These are phyloP conservation scores for Neuroscelio doddi DNA, from an alignment of 2,888 invertebrate species.

Conservation along the genomic window DNA sequence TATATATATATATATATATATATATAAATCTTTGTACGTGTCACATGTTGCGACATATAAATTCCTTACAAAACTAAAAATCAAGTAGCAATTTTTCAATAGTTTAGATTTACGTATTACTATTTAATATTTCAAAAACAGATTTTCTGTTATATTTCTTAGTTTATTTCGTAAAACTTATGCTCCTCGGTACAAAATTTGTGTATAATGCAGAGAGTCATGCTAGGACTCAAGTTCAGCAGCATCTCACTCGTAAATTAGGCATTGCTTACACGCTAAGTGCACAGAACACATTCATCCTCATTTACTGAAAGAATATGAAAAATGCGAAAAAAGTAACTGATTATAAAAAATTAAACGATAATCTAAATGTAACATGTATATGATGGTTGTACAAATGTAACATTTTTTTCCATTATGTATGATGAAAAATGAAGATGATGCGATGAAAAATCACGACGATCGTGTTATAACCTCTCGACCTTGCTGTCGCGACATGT, in stretches of 20 bases:
- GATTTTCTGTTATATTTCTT: neutral
- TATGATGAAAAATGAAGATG: slow-evolving; percentile 61
- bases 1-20: no score
- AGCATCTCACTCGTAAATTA: slow-evolving; percentile 62
- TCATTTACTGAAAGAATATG: slow-evolving; percentile 42
- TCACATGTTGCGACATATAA: slow-evolving; percentile 8
- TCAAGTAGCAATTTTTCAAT: slow-evolving; percentile 1
- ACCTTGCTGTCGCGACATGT: slow-evolving; percentile 29
- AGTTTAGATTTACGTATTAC: neutral
- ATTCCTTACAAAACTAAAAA: slow-evolving; percentile 5
- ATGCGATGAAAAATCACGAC: slow-evolving; percentile 54
- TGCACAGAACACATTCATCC: slow-evolving; percentile 41
- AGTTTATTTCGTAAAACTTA: no score
- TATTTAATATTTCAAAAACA: neutral
- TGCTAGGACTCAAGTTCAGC: slow-evolving; percentile 57
- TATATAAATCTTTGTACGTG: slow-evolving; percentile 8
- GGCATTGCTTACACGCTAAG: slow-evolving; percentile 52
- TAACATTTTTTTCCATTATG: slow-evolving; percentile 73
- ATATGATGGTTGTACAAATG: slow-evolving; percentile 74
- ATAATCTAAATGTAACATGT: slow-evolving; percentile 72
- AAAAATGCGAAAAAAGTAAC: slow-evolving; percentile 51
- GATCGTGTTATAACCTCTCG: slow-evolving; percentile 49
- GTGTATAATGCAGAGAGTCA: slow-evolving; percentile 52
- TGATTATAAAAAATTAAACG: slow-evolving; percentile 66
- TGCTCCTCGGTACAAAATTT: slow-evolving; percentile 28